These are phyloP conservation scores for Merluccius polli DNA, from an alignment of 2,797 vertebrate genomes.

Conservation along the genomic window DNA sequence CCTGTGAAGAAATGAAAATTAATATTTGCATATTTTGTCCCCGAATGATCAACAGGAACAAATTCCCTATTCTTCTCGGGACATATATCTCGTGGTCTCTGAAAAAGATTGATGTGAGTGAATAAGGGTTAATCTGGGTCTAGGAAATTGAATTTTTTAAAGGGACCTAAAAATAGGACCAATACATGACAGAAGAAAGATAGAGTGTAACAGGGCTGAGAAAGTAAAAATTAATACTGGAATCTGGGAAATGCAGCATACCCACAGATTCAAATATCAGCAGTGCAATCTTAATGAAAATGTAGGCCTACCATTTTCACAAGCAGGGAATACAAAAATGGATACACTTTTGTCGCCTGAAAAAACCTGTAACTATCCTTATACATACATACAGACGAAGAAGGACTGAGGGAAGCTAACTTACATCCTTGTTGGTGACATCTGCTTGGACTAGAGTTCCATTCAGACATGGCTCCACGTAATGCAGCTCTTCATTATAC, in stretches of 20 bases:
- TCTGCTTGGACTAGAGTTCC: constrained; percentile 96
- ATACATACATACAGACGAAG: neutral
- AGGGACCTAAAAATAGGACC: constrained; percentile 7
- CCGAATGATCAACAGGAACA: neutral
- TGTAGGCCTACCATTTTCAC: neutral
- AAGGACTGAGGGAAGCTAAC: constrained; percentile 37
- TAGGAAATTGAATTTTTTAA: constrained; percentile 19
- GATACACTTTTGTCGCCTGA: neutral
- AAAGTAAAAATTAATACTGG: neutral
- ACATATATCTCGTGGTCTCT: constrained; percentile 19
- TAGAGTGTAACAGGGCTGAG: neutral
- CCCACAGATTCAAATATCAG: constrained; percentile 12
- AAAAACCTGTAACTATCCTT: neutral
- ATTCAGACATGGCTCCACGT: constrained; percentile 92
- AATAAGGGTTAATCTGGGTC: constrained; percentile 15
- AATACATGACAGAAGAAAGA: neutral
- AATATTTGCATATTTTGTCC: neutral
- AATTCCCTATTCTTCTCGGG: neutral
- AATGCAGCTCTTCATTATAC: constrained; percentile 95
- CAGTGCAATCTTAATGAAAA: constrained; percentile 20
- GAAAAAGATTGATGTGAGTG: constrained; percentile 2
- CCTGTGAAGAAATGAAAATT: neutral
- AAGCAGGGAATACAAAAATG: neutral
- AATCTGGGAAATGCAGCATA: neutral
- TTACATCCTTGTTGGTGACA: constrained; percentile 95